Conservation (phyloP, 2,797 vertebrate species). For the Xyrichtys novacula region DNA sequence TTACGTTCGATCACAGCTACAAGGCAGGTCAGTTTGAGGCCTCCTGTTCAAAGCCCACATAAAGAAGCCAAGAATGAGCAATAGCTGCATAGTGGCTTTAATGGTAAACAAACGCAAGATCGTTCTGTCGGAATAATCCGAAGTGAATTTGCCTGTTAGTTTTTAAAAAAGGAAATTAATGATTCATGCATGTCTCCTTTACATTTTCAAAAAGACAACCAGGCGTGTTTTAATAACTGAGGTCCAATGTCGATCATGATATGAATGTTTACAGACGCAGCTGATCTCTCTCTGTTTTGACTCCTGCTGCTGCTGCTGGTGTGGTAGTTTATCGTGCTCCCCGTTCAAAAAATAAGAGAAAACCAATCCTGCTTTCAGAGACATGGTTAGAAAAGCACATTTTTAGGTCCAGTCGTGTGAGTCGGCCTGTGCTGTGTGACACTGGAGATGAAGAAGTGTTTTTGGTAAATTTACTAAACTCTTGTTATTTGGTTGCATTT, state of each 20-base stretch:
- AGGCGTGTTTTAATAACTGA: conserved; percentile 55
- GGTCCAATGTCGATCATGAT: conserved; percentile 68
- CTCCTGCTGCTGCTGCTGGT: conserved; percentile 45
- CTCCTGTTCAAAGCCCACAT: not conserved
- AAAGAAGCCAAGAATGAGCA: not conserved
- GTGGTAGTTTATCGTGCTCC: conserved; percentile 66
- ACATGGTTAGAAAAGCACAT: conserved; percentile 83
- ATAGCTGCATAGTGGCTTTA: not conserved
- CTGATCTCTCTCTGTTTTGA: conserved; percentile 52
- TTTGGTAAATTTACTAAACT: conserved; percentile 79
- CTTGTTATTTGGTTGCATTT: conserved; percentile 79
- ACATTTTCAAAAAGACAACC: too few relatives aligned
- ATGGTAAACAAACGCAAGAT: conserved; percentile 1
- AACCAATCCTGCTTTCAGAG: conserved; percentile 67
- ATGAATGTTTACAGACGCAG: conserved; percentile 81
- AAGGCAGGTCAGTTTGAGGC: not conserved
- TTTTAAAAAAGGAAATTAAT: not conserved
- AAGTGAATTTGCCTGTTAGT: not conserved
- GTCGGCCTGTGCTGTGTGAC: conserved; percentile 71
- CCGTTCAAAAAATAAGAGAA: conserved; percentile 52
- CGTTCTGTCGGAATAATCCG: conserved; percentile 3
- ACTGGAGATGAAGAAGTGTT: conserved; percentile 60
- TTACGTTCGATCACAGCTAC: not conserved
- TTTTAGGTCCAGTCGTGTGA: conserved; percentile 63
- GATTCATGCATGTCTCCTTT: not conserved